Evolutionary conservation across 2,888 invertebrate species (phyloP), one percentile per base, ranked within the genome.

Genomic region (Gastrophysa polygoni): DNA sequence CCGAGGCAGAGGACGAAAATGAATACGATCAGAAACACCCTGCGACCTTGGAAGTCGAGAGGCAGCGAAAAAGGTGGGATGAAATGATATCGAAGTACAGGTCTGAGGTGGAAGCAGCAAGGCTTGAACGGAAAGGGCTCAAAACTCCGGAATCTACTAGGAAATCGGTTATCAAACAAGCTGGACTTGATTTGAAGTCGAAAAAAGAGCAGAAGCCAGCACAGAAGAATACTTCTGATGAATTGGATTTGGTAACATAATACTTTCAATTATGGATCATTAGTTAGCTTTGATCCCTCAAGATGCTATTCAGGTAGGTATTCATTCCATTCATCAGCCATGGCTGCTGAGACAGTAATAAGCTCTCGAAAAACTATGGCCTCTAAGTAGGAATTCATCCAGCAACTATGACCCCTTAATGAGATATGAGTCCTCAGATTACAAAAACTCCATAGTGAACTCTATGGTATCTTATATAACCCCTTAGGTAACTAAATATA

Each of bases 31-130:
- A 60, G 2, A 62, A 66, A 14, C 69, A 70, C 50, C 69, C 70
- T 0, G 57, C 67, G 2, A 59, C 69, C 1, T 38, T 71, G 2
- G 71, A 72, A 57, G 71, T 74, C 6, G 65, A 64, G 50, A 73
- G 68, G 57, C 61, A 65, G 32, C 61, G 69, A 16, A 70, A 64
- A 44, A 71, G 65, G 58, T 68, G 71, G 68, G 63, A 66, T 10
- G 69, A 72, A 8, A 58, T 68, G 6, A 70, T 71, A 18, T 8
- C 56, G 7, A 71, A 68, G 48, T 63, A 60, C 32, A 61, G 61
- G 7, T n/a, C 34, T 18, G 66, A 68, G 14, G 60, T 68, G 14
- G 24, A 49, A n/a, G 8, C 28, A 38, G 24, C 38, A 10, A 20
- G 17, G 6, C 3, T 38, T 1, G 38, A 38, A 14, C 38, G 2